Conservation (phyloP, 1,140 invertebrate species). For the Bombyx mori region ASM3026992v2 NC_085113.1:6217001-6217500, state of each 20-base stretch:
- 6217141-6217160: conserved; percentile 21
- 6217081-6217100: too few relatives aligned
- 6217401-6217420: too few relatives aligned
- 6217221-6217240: conserved; percentile 17
- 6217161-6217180: conserved; percentile 21
- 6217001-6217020: too few relatives aligned
- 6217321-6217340: conserved; percentile 17
- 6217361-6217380: conserved; percentile 1
- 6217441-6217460: too few relatives aligned
- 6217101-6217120: too few relatives aligned
- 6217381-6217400: too few relatives aligned
- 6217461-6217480: too few relatives aligned
- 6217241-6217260: background rate
- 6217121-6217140: background rate
- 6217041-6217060: too few relatives aligned
- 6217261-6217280: conserved; percentile 13
- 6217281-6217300: conserved; percentile 17
- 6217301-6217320: conserved; percentile 18
- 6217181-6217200: conserved; percentile 14
- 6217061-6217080: too few relatives aligned
- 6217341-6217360: conserved; percentile 17
- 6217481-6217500: too few relatives aligned
- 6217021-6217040: too few relatives aligned
- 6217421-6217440: too few relatives aligned
- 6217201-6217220: conserved; percentile 17